Conservation (phyloP, 1,140 invertebrate species). For the Drosophila simulans region DNA sequence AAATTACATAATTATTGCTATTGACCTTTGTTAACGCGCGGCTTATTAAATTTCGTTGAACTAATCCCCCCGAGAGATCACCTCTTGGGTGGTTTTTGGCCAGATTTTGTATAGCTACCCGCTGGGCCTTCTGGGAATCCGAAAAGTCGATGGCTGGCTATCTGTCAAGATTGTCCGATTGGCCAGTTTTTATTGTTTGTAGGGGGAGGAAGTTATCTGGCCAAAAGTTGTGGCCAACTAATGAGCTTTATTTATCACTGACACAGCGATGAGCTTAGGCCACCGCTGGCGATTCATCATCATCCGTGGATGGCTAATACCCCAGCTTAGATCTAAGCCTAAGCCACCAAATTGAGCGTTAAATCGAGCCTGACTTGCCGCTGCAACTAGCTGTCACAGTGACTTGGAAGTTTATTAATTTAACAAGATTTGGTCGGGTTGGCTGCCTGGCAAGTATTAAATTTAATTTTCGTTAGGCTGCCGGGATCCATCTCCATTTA, state of each 20-base stretch:
- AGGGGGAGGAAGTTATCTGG: constrained; percentile 13
- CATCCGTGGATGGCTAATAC: constrained; percentile 28
- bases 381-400: constrained; percentile 49
- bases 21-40: constrained; percentile 47
- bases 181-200: constrained; percentile 5
- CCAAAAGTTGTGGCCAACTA: constrained; percentile 42
- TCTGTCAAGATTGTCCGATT: constrained; percentile 48
- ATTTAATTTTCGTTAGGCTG: constrained; percentile 62
- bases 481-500: constrained; percentile 17
- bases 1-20: constrained; percentile 76
- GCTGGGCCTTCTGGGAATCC: constrained; percentile 21
- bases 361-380: constrained; percentile 65
- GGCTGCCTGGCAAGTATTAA: constrained; percentile 46
- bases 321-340: constrained; percentile 19
- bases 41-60: constrained; percentile 44
- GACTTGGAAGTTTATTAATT: constrained; percentile 76
- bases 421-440: constrained; percentile 59
- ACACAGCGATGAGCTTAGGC: constrained; percentile 44
- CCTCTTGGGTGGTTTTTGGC: constrained; percentile 56
- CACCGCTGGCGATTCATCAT: constrained; percentile 63
- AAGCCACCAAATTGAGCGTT: constrained; percentile 61
- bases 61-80: constrained; percentile 3
- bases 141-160: constrained; percentile 62
- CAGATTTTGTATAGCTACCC: constrained; percentile 22
- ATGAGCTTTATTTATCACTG: constrained; percentile 79